phyloP scores from a whole-genome alignment of 1,140 invertebrate genomes.

The Drosophila sp. region DNA sequence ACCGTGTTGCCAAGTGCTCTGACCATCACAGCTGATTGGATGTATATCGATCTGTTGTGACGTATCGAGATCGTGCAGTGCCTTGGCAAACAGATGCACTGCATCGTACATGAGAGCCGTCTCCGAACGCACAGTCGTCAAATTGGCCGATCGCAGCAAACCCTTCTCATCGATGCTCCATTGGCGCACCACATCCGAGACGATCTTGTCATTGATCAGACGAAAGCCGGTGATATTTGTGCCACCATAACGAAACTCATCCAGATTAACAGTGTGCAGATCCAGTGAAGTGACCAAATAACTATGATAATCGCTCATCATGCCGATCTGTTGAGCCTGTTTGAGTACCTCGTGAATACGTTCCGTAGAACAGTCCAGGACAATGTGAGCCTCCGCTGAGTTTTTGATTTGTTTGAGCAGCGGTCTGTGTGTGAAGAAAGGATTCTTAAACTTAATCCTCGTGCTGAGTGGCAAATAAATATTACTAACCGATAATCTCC shows the following conservation, averaged over 20 bases:
- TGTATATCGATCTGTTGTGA: conserved; percentile 95
- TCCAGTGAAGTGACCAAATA: conserved; percentile 96
- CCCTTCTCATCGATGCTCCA: conserved; percentile 85
- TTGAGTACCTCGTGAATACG: conserved; percentile 93
- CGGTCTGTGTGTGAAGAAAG: conserved; percentile 85
- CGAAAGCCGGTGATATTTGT: conserved; percentile 96
- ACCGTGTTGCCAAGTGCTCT: conserved; percentile 96
- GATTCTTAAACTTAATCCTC: not conserved
- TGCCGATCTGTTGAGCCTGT: conserved; percentile 96
- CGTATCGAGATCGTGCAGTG: conserved; percentile 94
- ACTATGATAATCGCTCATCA: conserved; percentile 97
- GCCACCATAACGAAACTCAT: conserved; percentile 96
- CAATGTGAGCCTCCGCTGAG: conserved; percentile 94
- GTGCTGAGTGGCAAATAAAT: not conserved
- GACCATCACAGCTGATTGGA: conserved; percentile 93
- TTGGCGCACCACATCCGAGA: conserved; percentile 90
- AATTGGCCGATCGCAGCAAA: conserved; percentile 70
- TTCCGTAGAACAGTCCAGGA: conserved; percentile 94
- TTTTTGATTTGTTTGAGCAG: conserved; percentile 96
- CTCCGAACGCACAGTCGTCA: conserved; percentile 89
- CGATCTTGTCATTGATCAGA: conserved; percentile 84
- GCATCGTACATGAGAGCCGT: conserved; percentile 98
- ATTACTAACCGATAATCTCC: conserved; percentile 89
- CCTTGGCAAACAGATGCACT: conserved; percentile 96
- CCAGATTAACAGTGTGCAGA: conserved; percentile 93